phyloP scores from a whole-genome alignment of 2,888 invertebrate genomes.

The Melolontha melolontha region DNA sequence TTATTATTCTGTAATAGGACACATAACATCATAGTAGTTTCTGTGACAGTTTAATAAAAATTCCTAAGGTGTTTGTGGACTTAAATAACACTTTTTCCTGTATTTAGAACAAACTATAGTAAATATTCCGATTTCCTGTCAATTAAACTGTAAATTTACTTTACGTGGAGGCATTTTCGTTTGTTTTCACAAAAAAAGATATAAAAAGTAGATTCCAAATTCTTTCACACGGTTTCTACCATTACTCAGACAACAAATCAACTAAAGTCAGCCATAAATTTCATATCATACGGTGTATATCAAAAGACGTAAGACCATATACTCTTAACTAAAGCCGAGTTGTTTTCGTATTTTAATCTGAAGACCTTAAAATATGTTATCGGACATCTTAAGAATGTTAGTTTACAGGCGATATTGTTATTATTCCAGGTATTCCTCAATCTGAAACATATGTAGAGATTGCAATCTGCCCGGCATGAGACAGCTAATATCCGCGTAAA shows the following conservation, averaged over 20 bases:
- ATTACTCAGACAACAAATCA: conserved; percentile 11
- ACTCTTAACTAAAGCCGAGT: not conserved
- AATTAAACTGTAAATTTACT: too few species aligned
- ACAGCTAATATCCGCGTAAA: too few species aligned
- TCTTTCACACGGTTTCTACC: conserved; percentile 4
- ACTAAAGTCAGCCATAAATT: conserved; percentile 12
- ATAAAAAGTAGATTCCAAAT: not conserved
- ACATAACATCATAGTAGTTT: too few species aligned
- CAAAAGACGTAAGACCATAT: conserved; percentile 8
- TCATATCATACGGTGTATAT: not conserved
- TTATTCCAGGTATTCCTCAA: conserved; percentile 32
- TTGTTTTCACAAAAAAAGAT: not conserved
- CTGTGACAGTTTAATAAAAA: too few species aligned
- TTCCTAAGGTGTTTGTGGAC: too few species aligned
- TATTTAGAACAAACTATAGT: too few species aligned
- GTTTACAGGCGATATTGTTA: conserved; percentile 21
- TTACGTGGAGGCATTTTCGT: too few species aligned
- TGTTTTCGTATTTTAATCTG: conserved; percentile 12
- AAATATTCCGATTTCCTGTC: too few species aligned
- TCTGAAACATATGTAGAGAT: conserved; percentile 22
- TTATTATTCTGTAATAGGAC: too few species aligned
- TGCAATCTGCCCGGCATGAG: not conserved
- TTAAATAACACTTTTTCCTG: too few species aligned
- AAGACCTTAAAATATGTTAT: conserved; percentile 23
- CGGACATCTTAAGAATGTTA: conserved; percentile 15